Base-by-base conservation (phyloP, 2,888 invertebrate species). In the Trissonchulus latispiculum region DNA sequence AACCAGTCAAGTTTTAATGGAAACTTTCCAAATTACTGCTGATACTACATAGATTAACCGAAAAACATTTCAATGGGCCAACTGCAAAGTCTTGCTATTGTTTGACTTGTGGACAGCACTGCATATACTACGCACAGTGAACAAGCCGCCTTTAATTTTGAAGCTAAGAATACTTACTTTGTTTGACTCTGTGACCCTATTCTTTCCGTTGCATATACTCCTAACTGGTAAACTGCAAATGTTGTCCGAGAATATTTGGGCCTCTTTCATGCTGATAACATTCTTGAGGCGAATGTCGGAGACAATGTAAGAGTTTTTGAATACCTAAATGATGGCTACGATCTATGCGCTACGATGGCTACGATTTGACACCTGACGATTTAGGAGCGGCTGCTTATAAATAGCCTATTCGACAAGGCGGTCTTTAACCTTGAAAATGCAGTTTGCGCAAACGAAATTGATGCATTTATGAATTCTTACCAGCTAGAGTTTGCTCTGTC, bases 71-170 rank as follows among this genome's bases (percentile, higher is more conserved):
- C 66, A 8, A 31, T 31, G 33, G 66, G 66, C 15, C 66, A 23
- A 18, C 66, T 64, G 8, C 66, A 31, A 8, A 31, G 66, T 18
- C 18, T 29, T 64, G 66, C 33, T 64, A 64, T 64, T 8, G 66
- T 64, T 64, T 18, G 59, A 18, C 8, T 8, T 31, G 8, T 59
- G 18, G 59, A 59, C 18, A 59, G 59, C 59, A n/a, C 15, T 8
- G 32, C 66, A 18, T n/a, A 32, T 8, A 64, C n/a, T 29, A 35
- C 32, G 29, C 15, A 8, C 33, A n/a, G 66, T 15, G 8, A 18
- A 64, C 29, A 64, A 64, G 29, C 66, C 29, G 32, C 66, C 15
- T 64, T 64, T 29, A 64, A 64, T 64, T 64, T 64, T n/a, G n/a
- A 18, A 64, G 29, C 66, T 8, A 64, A 64, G 33, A 31, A 29